Percentiles rank a stretch among this genome's conserved stretches.
These are phyloP conservation scores for Denticeps clupeoides DNA, from an alignment of 2,797 vertebrate species.

Conservation along the genomic window DNA sequence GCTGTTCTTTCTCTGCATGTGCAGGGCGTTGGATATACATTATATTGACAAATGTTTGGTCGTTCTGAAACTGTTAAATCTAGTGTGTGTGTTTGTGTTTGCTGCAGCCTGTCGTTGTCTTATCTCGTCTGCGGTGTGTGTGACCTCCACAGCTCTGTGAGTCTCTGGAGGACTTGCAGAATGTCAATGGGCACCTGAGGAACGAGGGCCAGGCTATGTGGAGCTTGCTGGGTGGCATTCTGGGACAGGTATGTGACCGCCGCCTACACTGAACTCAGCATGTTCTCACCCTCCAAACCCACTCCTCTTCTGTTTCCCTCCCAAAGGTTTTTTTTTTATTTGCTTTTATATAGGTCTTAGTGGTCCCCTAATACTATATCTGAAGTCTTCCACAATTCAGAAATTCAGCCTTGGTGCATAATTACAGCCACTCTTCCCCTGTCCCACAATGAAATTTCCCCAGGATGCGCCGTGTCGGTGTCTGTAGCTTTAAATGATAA, in stretches of 20 bases:
- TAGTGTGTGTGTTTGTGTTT: not conserved
- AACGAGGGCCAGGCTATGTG: slow-evolving; percentile 86
- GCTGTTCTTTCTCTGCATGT: not conserved
- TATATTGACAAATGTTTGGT: too few species aligned
- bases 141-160: slow-evolving; percentile 73
- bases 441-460: too few species aligned
- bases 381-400: too few species aligned
- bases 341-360: too few species aligned
- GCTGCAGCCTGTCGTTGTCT: slow-evolving; percentile 21
- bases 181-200: slow-evolving; percentile 80
- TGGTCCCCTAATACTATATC: too few species aligned
- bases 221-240: slow-evolving; percentile 80
- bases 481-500: too few species aligned
- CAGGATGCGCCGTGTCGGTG: too few species aligned
- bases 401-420: too few species aligned
- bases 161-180: slow-evolving; percentile 87
- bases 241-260: slow-evolving; percentile 95
- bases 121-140: slow-evolving; percentile 20
- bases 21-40: not conserved
- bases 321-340: too few species aligned
- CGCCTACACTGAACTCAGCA: too few species aligned
- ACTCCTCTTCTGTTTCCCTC: slow-evolving; percentile 10
- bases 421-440: not conserved
- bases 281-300: slow-evolving; percentile 8
- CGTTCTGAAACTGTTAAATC: not conserved